Base-by-base conservation (phyloP, 2,113 vertebrate genomes). In the Butorides virescens region DNA sequence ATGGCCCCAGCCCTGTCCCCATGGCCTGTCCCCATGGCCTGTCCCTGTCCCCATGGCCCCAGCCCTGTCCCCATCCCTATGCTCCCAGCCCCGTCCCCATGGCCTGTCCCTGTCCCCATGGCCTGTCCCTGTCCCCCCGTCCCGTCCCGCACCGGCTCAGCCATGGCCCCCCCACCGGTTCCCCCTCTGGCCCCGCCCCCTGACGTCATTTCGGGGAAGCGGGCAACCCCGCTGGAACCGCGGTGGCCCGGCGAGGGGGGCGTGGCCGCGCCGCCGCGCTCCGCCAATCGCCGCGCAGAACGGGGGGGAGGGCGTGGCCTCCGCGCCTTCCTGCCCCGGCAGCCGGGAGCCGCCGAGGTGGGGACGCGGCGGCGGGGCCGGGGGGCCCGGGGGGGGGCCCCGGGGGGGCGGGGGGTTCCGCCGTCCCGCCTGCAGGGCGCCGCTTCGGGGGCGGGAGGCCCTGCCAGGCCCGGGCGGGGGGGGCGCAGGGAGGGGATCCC, bases 191-290 rank as follows among this genome's bases (percentile, higher is more conserved):
- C 26, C 66, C 46, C 59, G 55, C 34, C 58, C 9, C 7, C 15
- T 55, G 52, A 58, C 91, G 93, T 59, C 14, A 88, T 30, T 10
- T 26, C 34, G 8, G 13, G 55, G 23, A 39, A 59, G 42, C 5
- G 20, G 18, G 3, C 6, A 2, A 5, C 5, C 4, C 36, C 30
- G 0, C 15, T 3, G 44, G 5, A 3, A 14, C 4, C 5, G 1
- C 6, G 0, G 2, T 2, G 0, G 1, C 5, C 15, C 25, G 6
- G 5, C 0, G 3, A 2, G 0, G 39, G 39, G 30, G 90, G 90
- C 71, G 90, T 50, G 93, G 65, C 81, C 47, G 5, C 5, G 0
- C 4, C 4, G 2, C 32, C 1, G 8, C 4, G 2, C n/a, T 86
- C 37, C 50, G 2, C 92, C 92, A 93, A 86, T 93, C 63, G 18